These are phyloP conservation scores for Lampropteryx suffumata DNA, from an alignment of 2,888 invertebrate genomes.

Conservation along the genomic window DNA sequence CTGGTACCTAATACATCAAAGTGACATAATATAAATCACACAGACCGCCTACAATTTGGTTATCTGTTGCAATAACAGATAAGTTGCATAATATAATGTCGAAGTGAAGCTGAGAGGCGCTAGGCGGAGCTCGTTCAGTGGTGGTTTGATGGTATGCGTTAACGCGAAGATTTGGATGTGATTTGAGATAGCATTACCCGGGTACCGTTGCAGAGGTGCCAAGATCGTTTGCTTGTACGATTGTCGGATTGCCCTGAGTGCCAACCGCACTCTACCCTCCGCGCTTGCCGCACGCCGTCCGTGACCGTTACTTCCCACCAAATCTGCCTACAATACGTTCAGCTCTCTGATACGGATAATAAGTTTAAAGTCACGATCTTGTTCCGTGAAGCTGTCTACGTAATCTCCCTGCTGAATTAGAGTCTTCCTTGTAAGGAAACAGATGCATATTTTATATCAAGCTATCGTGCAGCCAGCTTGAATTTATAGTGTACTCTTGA, in stretches of 20 bases:
- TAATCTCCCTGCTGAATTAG: conserved; percentile 71
- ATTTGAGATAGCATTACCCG: conserved; percentile 65
- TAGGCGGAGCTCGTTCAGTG: conserved; percentile 21
- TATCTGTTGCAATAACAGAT: conserved; percentile 28
- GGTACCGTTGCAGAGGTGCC: conserved; percentile 60
- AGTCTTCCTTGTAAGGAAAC: conserved; percentile 68
- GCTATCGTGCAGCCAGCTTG: conserved; percentile 43
- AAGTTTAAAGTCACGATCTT: conserved; percentile 76
- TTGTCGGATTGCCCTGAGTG: conserved; percentile 54
- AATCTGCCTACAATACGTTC: conserved; percentile 77
- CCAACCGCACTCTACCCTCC: conserved; percentile 43
- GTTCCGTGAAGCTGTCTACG: conserved; percentile 65
- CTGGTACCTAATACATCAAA: too few relatives aligned
- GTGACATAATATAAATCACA: too few relatives aligned
- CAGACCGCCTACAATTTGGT: too few relatives aligned
- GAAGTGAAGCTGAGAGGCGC: conserved; percentile 31
- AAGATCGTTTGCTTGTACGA: conserved; percentile 62
- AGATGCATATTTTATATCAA: conserved; percentile 39
- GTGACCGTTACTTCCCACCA: conserved; percentile 71
- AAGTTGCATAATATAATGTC: conserved; percentile 29
- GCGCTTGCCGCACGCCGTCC: conserved; percentile 10
- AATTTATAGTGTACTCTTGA: conserved; percentile 46
- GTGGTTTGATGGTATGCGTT: conserved; percentile 28
- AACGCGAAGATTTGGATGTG: conserved; percentile 63
- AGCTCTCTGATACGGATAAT: conserved; percentile 75